Conservation (phyloP, 2,113 vertebrate species). For the Nesogale talazaci region DNA sequence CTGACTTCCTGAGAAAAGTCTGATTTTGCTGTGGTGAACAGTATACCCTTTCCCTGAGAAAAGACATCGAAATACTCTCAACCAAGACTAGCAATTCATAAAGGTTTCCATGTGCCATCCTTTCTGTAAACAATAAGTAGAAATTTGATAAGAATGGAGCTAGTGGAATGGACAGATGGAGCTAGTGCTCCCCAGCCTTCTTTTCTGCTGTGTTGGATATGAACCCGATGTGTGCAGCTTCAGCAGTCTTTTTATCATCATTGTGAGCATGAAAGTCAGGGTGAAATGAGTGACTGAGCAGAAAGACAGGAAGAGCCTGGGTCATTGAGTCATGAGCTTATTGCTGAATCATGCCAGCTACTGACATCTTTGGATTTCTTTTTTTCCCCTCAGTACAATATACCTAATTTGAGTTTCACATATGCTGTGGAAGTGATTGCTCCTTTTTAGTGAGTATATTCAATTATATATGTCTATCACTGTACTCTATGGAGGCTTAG, state of each 20-base stretch:
- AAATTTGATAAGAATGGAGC: background rate
- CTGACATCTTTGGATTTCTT: background rate
- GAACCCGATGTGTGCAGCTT: background rate
- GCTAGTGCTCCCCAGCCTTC: background rate
- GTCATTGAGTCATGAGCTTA: background rate
- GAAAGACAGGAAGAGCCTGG: background rate
- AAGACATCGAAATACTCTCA: slow-evolving; percentile 8
- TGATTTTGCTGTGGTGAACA: background rate
- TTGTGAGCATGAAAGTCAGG: background rate
- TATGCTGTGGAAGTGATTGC: background rate
- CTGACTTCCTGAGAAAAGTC: background rate
- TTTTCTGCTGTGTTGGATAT: background rate
- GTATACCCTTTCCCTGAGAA: background rate
- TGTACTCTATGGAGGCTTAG: background rate
- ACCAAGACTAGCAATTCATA: background rate
- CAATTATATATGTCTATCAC: background rate
- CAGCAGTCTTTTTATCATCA: background rate
- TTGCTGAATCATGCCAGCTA: background rate
- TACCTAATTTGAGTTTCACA: background rate
- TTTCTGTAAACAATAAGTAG: background rate
- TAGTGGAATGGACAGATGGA: background rate
- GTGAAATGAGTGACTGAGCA: background rate
- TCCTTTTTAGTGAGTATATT: background rate
- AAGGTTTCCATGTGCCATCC: background rate
- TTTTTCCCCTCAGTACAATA: background rate